Percentiles rank a stretch among this genome's conserved stretches.
These are phyloP conservation scores for Calameuta pallipes DNA, from an alignment of 2,888 invertebrate genomes.

Conservation along the genomic window DNA sequence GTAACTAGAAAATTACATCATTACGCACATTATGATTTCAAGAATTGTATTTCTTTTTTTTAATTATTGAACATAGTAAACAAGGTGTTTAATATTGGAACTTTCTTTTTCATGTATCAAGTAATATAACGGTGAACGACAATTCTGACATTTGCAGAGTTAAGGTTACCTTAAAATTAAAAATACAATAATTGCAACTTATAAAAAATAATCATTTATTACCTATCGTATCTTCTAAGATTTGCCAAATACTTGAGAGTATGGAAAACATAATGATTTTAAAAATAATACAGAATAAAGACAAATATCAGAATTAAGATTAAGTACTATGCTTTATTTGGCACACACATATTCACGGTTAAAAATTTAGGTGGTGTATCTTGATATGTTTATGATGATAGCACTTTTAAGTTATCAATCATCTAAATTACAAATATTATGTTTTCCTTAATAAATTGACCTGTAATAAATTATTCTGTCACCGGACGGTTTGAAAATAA, in stretches of 20 bases:
- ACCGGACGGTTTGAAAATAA: neutral
- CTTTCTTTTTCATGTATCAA: neutral
- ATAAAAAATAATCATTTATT: constrained; percentile 24
- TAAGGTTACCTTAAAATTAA: constrained; percentile 1
- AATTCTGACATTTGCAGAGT: constrained; percentile 2
- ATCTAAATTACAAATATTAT: neutral
- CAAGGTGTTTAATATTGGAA: neutral
- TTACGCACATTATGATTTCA: neutral
- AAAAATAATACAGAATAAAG: neutral
- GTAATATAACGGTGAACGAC: neutral
- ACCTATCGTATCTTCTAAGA: constrained; percentile 51
- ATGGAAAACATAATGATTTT: constrained; percentile 44
- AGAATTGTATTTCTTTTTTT: neutral
- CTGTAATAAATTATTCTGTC: neutral
- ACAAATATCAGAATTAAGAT: neutral
- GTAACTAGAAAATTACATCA: neutral
- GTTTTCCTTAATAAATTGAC: neutral
- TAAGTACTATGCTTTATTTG: neutral
- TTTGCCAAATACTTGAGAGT: constrained; percentile 40
- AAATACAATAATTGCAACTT: neutral
- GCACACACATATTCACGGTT: constrained; percentile 2
- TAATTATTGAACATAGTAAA: neutral
- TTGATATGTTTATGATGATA: neutral
- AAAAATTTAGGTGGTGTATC: neutral
- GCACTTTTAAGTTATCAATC: neutral